Evolutionary conservation across 2,888 invertebrate genomes (phyloP), one percentile per base, ranked within the genome.

Genomic region (Ernsta delagoae): DNA sequence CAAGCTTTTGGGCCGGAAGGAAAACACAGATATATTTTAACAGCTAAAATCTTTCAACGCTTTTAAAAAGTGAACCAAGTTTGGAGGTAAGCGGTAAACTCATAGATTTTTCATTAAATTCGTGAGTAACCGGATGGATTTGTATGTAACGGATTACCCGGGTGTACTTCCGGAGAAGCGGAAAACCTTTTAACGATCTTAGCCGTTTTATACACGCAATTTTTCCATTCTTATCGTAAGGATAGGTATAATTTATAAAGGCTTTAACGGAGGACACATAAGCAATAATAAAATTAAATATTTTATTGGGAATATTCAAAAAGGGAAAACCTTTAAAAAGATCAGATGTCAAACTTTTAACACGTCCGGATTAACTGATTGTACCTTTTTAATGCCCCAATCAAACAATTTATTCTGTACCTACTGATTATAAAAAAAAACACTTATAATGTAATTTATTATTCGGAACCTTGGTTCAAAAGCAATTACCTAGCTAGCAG

Each of bases 91-190:
- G 45, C 67, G 45, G 61, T 48, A 45, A 56, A 41, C 61, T 67
- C 61, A 61, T 65, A 66, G 59, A 54, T 60, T 43, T 68, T 68
- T 68, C 61, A 67, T 67, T 61, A 61, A 67, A 67, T 61, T 61
- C 56, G 24, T 61, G 67, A 61, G 60, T 53, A 56, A 34, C 56
- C 36, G 67, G 60, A 61, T 61, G 66, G 66, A 60, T 56, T 61
- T 67, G 36, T 61, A 67, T 56, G 43, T 66, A 67, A 67, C 60
- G 56, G 54, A 67, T 61, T 61, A 61, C 61, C 43, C 65, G 54
- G 54, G 53, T 60, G 34, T 53, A 59, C 65, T 31, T 66, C 59
- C 66, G 66, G 59, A 31, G 66, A 31, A 60, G 31, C 59, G 43
- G 53, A 66, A 59, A 60, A 53, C 66, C 66, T 66, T 66, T 66